These are phyloP conservation scores for Tiliacea citrago DNA, from an alignment of 2,888 invertebrate genomes.

Conservation along the genomic window DNA sequence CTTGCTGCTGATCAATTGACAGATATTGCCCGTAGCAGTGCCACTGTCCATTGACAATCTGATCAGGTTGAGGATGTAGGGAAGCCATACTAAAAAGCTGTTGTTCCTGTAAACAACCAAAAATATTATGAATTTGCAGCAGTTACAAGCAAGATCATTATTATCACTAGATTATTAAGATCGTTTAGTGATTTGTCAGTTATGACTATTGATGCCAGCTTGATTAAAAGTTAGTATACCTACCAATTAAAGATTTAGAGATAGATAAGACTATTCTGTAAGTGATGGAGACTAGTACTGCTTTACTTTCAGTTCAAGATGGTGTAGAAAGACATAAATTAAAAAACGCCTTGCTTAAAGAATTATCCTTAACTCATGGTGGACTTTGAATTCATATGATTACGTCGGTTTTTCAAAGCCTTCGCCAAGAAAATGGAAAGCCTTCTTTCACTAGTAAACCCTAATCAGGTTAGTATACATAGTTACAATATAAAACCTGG, in stretches of 20 bases:
- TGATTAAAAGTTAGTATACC: too few relatives aligned
- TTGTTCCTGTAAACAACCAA: conserved; percentile 83
- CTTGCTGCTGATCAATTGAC: conserved; percentile 77
- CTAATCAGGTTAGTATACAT: conserved; percentile 37
- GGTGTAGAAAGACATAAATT: background rate
- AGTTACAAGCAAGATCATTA: background rate
- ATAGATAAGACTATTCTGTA: background rate
- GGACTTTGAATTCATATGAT: background rate
- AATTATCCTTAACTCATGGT: too few relatives aligned
- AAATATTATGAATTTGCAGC: background rate
- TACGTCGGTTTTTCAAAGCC: too few relatives aligned
- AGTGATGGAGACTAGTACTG: background rate
- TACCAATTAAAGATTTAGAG: too few relatives aligned
- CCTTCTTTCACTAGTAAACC: background rate
- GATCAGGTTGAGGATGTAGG: conserved; percentile 89
- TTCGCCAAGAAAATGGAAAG: too few relatives aligned
- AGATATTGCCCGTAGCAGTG: conserved; percentile 77
- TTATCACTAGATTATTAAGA: too few relatives aligned
- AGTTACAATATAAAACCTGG: conserved; percentile 71
- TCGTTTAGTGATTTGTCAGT: background rate
- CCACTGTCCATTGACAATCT: conserved; percentile 73
- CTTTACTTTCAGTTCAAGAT: background rate
- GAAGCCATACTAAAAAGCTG: conserved; percentile 90
- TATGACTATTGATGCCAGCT: background rate
- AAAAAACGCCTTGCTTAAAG: background rate